phyloP scores from a whole-genome alignment of 2,888 invertebrate species.

The Platerodrilus igneus region DNA sequence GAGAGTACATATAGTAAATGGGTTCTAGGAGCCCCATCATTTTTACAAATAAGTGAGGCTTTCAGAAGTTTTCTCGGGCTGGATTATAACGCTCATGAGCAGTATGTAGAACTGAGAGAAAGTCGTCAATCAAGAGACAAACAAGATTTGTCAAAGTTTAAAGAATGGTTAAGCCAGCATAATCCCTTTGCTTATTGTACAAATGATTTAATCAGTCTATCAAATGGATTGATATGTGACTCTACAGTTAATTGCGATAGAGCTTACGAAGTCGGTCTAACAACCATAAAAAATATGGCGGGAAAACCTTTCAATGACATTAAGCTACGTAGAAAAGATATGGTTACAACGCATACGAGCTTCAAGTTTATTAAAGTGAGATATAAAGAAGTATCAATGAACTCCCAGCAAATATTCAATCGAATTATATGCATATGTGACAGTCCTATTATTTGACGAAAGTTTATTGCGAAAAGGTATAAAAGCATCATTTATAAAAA shows the following conservation, averaged over 20 bases:
- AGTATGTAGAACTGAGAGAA: conserved; percentile 1
- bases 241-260: conserved; percentile 4
- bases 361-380: conserved; percentile 5
- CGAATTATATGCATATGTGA: conserved; percentile 6
- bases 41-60: conserved; percentile 1
- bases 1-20: no score
- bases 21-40: background rate
- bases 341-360: conserved; percentile 5
- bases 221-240: background rate
- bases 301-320: conserved; percentile 1
- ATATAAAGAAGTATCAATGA: conserved; percentile 2
- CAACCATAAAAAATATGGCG: background rate
- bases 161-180: conserved; percentile 6
- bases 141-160: conserved; percentile 1
- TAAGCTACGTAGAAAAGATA: conserved; percentile 2
- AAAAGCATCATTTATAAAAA: no score
- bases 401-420: conserved; percentile 6
- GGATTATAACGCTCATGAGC: background rate
- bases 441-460: no score
- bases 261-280: background rate
- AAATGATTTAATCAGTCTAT: background rate
- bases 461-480: no score
- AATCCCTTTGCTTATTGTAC: conserved; percentile 3
- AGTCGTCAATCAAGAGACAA: conserved; percentile 1
- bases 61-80: conserved; percentile 2